Conservation (phyloP, 2,797 vertebrate genomes). For the Coluber constrictor region DNA sequence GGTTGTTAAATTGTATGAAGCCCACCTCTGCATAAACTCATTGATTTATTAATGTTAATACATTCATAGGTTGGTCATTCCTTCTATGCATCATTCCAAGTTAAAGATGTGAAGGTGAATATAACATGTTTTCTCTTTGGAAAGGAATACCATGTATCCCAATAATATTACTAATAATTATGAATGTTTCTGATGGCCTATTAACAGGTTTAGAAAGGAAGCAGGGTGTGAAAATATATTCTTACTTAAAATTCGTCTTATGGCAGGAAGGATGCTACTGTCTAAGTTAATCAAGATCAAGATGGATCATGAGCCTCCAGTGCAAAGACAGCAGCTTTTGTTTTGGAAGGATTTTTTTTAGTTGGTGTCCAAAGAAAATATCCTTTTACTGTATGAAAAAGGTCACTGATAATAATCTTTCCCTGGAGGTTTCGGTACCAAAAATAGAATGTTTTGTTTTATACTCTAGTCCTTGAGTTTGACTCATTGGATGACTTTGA, state of each 20-base stretch:
- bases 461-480: slow-evolving; percentile 14
- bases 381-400: neutral
- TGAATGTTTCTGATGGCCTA: neutral
- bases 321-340: neutral
- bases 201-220: neutral
- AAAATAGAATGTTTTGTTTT: slow-evolving; percentile 14
- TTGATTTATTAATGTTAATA: neutral
- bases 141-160: neutral
- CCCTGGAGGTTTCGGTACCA: neutral
- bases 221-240: neutral
- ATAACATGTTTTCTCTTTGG: neutral
- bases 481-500: slow-evolving; percentile 15
- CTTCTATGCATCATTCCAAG: neutral
- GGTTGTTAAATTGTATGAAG: too few relatives aligned
- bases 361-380: neutral
- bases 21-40: neutral
- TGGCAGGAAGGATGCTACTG: neutral
- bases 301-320: neutral
- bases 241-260: neutral
- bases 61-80: neutral
- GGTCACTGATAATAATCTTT: slow-evolving; percentile 2
- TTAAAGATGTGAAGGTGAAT: neutral
- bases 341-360: neutral
- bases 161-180: neutral
- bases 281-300: neutral